Conservation (phyloP, 2,797 vertebrate species). For the Melanotaenia pygmaea region DNA sequence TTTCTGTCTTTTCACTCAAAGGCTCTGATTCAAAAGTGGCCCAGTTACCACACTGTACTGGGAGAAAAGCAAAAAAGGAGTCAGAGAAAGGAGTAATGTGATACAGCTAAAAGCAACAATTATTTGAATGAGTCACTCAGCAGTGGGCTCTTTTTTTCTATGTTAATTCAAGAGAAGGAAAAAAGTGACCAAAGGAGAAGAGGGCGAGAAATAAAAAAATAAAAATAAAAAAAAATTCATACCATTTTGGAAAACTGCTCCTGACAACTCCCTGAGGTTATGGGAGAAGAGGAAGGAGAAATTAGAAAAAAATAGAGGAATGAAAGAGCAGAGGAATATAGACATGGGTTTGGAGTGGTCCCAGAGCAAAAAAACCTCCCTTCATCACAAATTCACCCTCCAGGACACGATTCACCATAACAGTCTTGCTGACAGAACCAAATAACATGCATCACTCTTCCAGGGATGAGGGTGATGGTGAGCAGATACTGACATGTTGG, state of each 20-base stretch:
- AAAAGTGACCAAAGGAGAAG: slow-evolving; percentile 37
- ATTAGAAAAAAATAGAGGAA: slow-evolving; percentile 23
- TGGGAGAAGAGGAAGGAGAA: slow-evolving; percentile 61
- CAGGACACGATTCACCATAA: slow-evolving; percentile 28
- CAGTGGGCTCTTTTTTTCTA: slow-evolving; percentile 53
- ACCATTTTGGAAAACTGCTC: slow-evolving; percentile 60
- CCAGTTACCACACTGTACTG: slow-evolving; percentile 68
- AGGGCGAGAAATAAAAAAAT: background rate
- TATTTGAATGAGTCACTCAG: slow-evolving; percentile 80
- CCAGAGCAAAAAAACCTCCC: slow-evolving; percentile 39
- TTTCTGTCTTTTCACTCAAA: slow-evolving; percentile 56
- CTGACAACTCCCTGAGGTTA: slow-evolving; percentile 66
- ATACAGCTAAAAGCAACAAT: slow-evolving; percentile 80
- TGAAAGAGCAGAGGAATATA: slow-evolving; percentile 49
- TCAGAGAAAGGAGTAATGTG: slow-evolving; percentile 67
- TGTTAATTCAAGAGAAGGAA: slow-evolving; percentile 60
- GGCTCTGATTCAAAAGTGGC: slow-evolving; percentile 74
- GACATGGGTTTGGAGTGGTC: slow-evolving; percentile 45
- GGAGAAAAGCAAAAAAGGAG: slow-evolving; percentile 52
- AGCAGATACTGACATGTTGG: slow-evolving; percentile 35
- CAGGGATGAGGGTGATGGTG: slow-evolving; percentile 35
- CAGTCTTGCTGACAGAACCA: slow-evolving; percentile 50
- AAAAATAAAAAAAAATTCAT: slow-evolving; percentile 13
- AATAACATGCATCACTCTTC: slow-evolving; percentile 32
- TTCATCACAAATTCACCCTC: slow-evolving; percentile 36